Evolutionary conservation across 2,888 invertebrate genomes (phyloP).

Genomic region (Drosophila birchii): DNA sequence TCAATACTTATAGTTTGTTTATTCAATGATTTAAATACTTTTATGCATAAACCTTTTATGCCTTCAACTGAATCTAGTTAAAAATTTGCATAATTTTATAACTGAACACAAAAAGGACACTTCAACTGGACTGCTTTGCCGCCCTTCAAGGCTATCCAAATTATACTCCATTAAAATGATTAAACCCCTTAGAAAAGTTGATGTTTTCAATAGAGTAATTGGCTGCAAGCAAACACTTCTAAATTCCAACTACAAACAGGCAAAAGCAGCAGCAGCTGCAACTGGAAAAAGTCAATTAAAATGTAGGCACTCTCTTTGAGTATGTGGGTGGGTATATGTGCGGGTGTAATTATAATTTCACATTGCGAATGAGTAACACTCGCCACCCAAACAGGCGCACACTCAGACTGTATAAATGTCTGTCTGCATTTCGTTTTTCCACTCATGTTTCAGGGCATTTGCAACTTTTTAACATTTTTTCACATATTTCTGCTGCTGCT

Average conservation of each 20-base stretch:
- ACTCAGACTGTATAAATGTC: conserved; percentile 4
- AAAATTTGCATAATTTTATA: too few species aligned
- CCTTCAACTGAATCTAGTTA: too few species aligned
- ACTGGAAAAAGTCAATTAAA: conserved; percentile 57
- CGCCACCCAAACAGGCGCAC: conserved; percentile 24
- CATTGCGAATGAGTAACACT: conserved; percentile 60
- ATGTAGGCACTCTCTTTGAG: conserved; percentile 34
- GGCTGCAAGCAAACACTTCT: conserved; percentile 26
- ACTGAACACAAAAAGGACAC: not conserved
- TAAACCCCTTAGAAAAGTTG: conserved; percentile 12
- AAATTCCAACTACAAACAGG: conserved; percentile 17
- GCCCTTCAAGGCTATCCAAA: not conserved
- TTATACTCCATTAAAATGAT: conserved; percentile 25
- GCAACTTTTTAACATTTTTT: conserved; percentile 47
- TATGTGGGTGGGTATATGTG: conserved; percentile 5
- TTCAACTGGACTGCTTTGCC: not conserved
- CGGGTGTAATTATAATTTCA: conserved; percentile 58
- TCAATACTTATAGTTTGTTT: not conserved
- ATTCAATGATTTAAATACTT: not conserved
- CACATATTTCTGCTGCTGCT: conserved; percentile 39
- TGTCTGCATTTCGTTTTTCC: conserved; percentile 33
- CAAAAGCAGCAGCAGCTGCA: conserved; percentile 3
- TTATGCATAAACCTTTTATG: not conserved
- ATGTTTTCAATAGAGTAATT: conserved; percentile 23
- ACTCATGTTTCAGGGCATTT: conserved; percentile 32